phyloP scores from a whole-genome alignment of 2,113 vertebrate genomes.

The Ia io region DNA sequence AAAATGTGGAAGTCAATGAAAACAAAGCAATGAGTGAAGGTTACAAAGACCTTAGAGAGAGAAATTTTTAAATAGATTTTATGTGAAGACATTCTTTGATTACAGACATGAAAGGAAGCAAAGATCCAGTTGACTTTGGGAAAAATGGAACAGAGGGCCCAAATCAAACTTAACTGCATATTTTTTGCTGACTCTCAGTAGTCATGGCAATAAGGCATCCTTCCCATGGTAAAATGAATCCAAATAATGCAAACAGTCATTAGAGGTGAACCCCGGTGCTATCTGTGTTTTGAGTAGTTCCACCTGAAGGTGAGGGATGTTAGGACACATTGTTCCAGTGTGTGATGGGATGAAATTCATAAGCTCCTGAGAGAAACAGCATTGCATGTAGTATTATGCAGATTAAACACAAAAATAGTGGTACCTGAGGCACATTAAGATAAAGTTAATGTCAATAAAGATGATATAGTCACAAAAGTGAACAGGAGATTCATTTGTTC shows the following conservation, averaged over 20 bases:
- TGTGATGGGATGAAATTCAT: background rate
- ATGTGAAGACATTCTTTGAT: background rate
- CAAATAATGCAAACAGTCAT: background rate
- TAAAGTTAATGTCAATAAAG: background rate
- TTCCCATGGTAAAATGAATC: background rate
- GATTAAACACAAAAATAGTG: background rate
- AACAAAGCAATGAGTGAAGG: background rate
- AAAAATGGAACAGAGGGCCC: background rate
- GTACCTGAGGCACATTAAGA: background rate
- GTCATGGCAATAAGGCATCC: accelerated
- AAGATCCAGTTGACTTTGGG: background rate
- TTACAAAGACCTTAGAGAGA: background rate
- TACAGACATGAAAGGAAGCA: background rate
- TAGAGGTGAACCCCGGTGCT: background rate
- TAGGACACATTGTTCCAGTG: background rate
- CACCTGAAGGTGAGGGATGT: background rate
- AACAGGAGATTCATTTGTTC: background rate
- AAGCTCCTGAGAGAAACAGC: background rate
- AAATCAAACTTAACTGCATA: background rate
- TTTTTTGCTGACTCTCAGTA: background rate
- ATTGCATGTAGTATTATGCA: background rate
- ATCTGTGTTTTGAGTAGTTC: background rate
- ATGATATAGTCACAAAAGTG: background rate
- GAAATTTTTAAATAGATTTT: background rate
- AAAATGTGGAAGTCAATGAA: background rate